phyloP scores from a whole-genome alignment of 2,888 invertebrate species.

The Gryllus longicercus region DNA sequence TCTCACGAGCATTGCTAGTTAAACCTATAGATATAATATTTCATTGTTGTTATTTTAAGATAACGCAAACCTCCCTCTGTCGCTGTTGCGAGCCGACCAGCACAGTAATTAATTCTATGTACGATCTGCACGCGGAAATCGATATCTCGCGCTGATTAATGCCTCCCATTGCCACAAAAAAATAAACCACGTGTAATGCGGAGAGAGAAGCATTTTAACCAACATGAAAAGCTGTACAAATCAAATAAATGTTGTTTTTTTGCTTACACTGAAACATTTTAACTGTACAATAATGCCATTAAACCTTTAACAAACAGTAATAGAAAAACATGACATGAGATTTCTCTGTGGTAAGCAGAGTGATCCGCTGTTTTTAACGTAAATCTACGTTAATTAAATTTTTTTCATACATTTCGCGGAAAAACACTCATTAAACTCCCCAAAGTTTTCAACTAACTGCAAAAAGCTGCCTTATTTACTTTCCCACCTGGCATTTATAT shows the following conservation, averaged over 20 bases:
- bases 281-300: not conserved
- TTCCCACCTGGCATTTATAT: too few relatives aligned
- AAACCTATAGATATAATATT: too few relatives aligned
- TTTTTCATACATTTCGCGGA: too few relatives aligned
- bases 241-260: not conserved
- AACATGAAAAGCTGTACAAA: not conserved
- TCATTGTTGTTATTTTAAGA: too few relatives aligned
- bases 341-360: not conserved
- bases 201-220: not conserved
- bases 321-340: not conserved
- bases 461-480: too few relatives aligned
- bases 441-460: too few relatives aligned
- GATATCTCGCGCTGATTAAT: not conserved
- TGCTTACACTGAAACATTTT: not conserved
- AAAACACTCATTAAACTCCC: too few relatives aligned
- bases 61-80: too few relatives aligned
- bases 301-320: conserved; percentile 7
- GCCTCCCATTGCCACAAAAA: not conserved
- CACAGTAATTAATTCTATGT: not conserved
- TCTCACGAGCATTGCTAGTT: too few relatives aligned
- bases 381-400: too few relatives aligned
- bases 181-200: not conserved
- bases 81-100: too few relatives aligned
- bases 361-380: too few relatives aligned
- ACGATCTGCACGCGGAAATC: not conserved